Percentiles rank a stretch among this genome's conserved stretches.
These are phyloP conservation scores for Gila robusta DNA, from an alignment of 2,797 vertebrate genomes.

Conservation along the genomic window DNA sequence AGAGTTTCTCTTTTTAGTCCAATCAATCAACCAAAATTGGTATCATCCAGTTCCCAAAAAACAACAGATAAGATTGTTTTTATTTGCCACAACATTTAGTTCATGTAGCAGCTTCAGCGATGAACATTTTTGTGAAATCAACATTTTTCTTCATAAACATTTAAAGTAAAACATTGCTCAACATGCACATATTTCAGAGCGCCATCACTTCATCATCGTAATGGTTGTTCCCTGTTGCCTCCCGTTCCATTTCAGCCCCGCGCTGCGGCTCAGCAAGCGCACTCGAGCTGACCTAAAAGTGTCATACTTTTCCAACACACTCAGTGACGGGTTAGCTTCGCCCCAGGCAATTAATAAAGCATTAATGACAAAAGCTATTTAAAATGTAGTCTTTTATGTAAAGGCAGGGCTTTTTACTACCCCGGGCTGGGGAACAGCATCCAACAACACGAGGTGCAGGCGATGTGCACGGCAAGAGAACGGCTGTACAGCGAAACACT, in stretches of 20 bases:
- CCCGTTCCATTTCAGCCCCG: conserved; percentile 87
- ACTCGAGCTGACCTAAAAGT: conserved; percentile 95
- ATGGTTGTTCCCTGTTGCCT: conserved; percentile 69
- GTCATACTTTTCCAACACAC: conserved; percentile 94
- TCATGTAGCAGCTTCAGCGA: background rate
- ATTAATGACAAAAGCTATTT: conserved; percentile 99
- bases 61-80: background rate
- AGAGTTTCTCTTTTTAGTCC: background rate
- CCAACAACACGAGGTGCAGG: conserved; percentile 83
- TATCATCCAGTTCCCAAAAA: conserved; percentile 1
- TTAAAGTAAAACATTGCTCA: conserved; percentile 17
- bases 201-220: conserved; percentile 36
- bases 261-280: conserved; percentile 73
- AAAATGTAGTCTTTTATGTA: conserved; percentile 92
- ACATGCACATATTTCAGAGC: conserved; percentile 29
- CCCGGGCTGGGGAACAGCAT: conserved; percentile 80
- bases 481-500: conserved; percentile 30
- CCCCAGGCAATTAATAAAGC: conserved; percentile 99
- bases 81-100: background rate
- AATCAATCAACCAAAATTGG: background rate
- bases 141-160: conserved; percentile 1
- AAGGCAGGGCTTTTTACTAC: conserved; percentile 86
- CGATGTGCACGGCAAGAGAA: conserved; percentile 66
- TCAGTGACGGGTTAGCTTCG: conserved; percentile 85
- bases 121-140: conserved; percentile 1